Evolutionary conservation across 2,797 vertebrate species (phyloP).

Genomic region (Neosilurus hyrtlii): DNA sequence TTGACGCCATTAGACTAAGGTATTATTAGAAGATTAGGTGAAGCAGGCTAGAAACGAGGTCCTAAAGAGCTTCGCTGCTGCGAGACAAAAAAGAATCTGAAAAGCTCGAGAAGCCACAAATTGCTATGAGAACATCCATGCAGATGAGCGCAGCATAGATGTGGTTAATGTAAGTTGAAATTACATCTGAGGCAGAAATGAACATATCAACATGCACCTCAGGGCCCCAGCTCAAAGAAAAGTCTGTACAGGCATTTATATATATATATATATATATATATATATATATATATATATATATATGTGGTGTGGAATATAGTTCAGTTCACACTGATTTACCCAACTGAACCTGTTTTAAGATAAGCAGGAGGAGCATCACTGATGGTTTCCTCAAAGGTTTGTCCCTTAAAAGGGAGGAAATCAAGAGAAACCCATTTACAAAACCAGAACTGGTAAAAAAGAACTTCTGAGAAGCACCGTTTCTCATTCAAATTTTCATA

Average conservation of each 20-base stretch:
- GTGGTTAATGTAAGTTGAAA: conserved; percentile 86
- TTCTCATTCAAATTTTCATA: neutral
- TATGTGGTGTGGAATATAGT: no score
- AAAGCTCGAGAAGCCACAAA: conserved; percentile 75
- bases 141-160: conserved; percentile 76
- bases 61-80: conserved; percentile 65
- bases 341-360: neutral
- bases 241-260: neutral
- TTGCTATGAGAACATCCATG: conserved; percentile 73
- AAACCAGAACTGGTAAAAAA: neutral
- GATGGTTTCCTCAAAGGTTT: neutral
- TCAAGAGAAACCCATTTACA: neutral
- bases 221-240: conserved; percentile 23
- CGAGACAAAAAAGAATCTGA: conserved; percentile 33
- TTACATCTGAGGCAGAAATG: conserved; percentile 62
- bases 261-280: no score
- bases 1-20: conserved; percentile 80
- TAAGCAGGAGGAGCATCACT: neutral
- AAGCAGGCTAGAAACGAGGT: conserved; percentile 65
- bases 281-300: no score
- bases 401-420: neutral
- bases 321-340: neutral
- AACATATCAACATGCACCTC: conserved; percentile 28
- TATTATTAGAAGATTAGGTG: conserved; percentile 79
- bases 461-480: no score